phyloP scores from a whole-genome alignment of 92 coral and sea anemone genomes.

The Bergia puertoricense region DNA sequence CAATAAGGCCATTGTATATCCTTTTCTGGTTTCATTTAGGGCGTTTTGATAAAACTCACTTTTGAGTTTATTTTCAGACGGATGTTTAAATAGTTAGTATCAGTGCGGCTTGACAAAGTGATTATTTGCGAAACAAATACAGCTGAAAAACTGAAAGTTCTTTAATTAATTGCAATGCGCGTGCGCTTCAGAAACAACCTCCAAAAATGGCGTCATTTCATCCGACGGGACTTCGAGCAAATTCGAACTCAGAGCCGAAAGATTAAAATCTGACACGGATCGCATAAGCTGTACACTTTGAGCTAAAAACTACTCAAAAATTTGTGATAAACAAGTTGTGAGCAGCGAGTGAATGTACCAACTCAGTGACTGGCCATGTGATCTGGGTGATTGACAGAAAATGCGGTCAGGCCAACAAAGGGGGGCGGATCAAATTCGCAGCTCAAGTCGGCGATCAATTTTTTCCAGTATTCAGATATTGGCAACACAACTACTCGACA shows the following conservation, averaged over 20 bases:
- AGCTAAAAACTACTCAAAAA: neutral
- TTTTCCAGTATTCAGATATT: conserved; percentile 40
- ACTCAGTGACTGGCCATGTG: conserved; percentile 40
- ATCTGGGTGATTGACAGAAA: conserved; percentile 48
- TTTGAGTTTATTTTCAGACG: conserved; percentile 64
- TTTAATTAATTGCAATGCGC: conserved; percentile 89
- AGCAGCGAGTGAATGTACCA: neutral
- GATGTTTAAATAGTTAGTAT: conserved; percentile 91
- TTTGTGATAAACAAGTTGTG: neutral
- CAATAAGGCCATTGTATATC: neutral
- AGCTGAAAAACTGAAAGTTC: conserved; percentile 71
- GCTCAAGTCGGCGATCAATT: conserved; percentile 45
- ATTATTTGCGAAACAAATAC: conserved; percentile 74
- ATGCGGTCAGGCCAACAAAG: conserved; percentile 69
- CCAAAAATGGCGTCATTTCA: conserved; percentile 46
- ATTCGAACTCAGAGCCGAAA: conserved; percentile 33
- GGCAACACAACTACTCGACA: conserved; percentile 29
- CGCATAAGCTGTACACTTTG: neutral
- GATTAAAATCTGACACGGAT: conserved; percentile 13
- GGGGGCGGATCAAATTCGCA: conserved; percentile 72
- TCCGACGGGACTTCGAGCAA: conserved; percentile 25
- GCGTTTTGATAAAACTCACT: conserved; percentile 62
- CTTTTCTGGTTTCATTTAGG: conserved; percentile 36
- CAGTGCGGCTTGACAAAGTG: conserved; percentile 71
- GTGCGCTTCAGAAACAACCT: conserved; percentile 46